phyloP scores from a whole-genome alignment of 2,888 invertebrate species.

The Timema cristinae region DNA sequence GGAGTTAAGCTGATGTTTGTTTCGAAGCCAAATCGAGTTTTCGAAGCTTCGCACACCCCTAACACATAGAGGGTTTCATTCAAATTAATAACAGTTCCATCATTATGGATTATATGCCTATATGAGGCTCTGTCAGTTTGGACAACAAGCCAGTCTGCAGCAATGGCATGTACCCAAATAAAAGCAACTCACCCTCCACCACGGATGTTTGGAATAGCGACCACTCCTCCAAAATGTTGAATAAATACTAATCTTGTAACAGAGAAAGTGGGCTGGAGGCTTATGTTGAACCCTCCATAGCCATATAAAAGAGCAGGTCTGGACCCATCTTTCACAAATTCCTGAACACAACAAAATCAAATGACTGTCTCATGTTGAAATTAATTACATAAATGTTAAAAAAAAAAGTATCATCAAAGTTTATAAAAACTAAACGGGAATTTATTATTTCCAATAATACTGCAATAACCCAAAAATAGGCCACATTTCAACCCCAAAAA shows the following conservation, averaged over 20 bases:
- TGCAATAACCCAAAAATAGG: too few relatives aligned
- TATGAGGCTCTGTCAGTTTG: too few relatives aligned
- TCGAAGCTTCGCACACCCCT: too few relatives aligned
- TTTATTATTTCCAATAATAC: too few relatives aligned
- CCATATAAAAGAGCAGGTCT: conserved; percentile 88
- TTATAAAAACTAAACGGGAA: too few relatives aligned
- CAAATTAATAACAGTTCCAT: too few relatives aligned
- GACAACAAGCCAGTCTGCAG: too few relatives aligned
- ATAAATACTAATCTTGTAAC: conserved; percentile 83
- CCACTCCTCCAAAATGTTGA: conserved; percentile 81
- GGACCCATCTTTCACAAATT: conserved; percentile 60
- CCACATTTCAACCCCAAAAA: too few relatives aligned
- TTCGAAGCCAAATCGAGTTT: too few relatives aligned
- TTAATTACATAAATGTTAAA: background rate
- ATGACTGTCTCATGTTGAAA: conserved; percentile 6
- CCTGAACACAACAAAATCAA: conserved; percentile 46
- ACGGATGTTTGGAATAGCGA: conserved; percentile 90
- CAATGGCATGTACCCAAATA: conserved; percentile 18
- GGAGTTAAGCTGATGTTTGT: too few relatives aligned
- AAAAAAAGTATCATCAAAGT: conserved; percentile 13
- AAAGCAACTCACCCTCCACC: conserved; percentile 78
- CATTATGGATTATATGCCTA: too few relatives aligned
- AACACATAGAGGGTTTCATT: too few relatives aligned
- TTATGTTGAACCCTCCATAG: conserved; percentile 96
- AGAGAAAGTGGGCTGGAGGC: conserved; percentile 85